A percentile compares a stretch with the other conserved stretches of the same genome.
These are phyloP conservation scores for Scolopax rusticola DNA, from an alignment of 2,797 vertebrate species.

Conservation along the genomic window DNA sequence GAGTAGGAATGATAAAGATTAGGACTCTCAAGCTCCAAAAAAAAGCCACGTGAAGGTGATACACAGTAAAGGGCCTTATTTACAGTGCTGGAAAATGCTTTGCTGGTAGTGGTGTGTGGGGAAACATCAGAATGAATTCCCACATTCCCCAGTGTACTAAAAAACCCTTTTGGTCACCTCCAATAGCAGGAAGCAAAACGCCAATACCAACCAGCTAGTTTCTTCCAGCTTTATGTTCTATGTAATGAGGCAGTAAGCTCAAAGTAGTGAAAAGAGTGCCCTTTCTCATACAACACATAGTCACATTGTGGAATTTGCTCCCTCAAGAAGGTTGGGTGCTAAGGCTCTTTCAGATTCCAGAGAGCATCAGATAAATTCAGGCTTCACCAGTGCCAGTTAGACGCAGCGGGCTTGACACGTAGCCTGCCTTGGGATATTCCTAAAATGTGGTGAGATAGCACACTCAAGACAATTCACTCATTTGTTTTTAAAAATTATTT, in stretches of 20 bases:
- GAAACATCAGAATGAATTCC: not conserved
- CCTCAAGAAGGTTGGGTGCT: not conserved
- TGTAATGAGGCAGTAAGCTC: fast-evolving
- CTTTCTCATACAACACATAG: not conserved
- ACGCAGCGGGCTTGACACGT: not conserved
- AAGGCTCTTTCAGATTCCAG: not conserved
- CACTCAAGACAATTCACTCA: not conserved
- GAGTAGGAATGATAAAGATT: not conserved
- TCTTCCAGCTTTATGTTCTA: not conserved
- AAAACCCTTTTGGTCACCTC: not conserved
- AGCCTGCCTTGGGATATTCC: not conserved
- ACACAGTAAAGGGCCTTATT: not conserved
- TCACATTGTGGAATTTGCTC: not conserved
- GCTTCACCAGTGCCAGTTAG: not conserved
- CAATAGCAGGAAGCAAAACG: fast-evolving
- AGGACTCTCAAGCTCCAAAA: not conserved
- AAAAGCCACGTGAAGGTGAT: not conserved
- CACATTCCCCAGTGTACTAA: fast-evolving
- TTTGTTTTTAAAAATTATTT: not conserved
- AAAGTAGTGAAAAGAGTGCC: not conserved
- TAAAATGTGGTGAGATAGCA: not conserved
- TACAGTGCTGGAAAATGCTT: not conserved
- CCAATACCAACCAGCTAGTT: not conserved
- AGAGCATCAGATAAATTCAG: not conserved
- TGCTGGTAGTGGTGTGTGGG: not conserved